Base-by-base conservation (phyloP, 2,113 vertebrate genomes). In the Triplophysa rosa region DNA sequence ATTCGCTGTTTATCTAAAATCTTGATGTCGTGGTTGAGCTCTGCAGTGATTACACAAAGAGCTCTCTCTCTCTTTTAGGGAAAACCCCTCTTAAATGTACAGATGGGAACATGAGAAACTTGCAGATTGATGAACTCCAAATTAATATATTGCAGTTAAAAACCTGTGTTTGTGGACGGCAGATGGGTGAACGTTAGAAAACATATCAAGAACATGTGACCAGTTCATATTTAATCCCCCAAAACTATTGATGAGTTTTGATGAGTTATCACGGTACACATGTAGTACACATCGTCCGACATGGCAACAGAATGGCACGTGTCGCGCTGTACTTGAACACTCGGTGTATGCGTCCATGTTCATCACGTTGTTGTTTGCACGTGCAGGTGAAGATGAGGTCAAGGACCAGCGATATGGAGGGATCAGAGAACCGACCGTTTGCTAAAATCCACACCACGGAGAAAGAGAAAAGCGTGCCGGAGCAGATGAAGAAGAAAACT, bases 351-450 rank as follows among this genome's bases (percentile, higher is more conserved):
- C 40, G 45, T 49, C 40, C 33, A 1, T 66, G 71, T 81, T 72
- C 66, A 75, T 85, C 13, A 21, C 54, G 8, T 19, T 21, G 70
- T 83, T 86, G 84, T 82, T 42, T 67, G 17, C 65, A 56, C 26
- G 7, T 83, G 79, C 88, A 96, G 95, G 90, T 91, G 88, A 94
- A 90, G 81, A 98, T 98, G 96, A 93, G 96, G 86, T 97, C 97
- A 63, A 93, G 96, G 91, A 95, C 88, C 86, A 94, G 94, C 89
- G 90, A 89, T 29, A 90, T 91, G 85, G 94, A 95, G 85, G 92
- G 89, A 87, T 92, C 94, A 63, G 92, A 95, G 49, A 91, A 92
- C 0, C 92, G 92, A 90, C 91, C 92, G 81, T 85, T 92, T 76
- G 47, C 83, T 0, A 91, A 91, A 86, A 89, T 83, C 79, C 92